Evolutionary conservation across 2,888 invertebrate species (phyloP), one percentile per base, ranked within the genome.

Genomic region (Oxystoma pomonae): DNA sequence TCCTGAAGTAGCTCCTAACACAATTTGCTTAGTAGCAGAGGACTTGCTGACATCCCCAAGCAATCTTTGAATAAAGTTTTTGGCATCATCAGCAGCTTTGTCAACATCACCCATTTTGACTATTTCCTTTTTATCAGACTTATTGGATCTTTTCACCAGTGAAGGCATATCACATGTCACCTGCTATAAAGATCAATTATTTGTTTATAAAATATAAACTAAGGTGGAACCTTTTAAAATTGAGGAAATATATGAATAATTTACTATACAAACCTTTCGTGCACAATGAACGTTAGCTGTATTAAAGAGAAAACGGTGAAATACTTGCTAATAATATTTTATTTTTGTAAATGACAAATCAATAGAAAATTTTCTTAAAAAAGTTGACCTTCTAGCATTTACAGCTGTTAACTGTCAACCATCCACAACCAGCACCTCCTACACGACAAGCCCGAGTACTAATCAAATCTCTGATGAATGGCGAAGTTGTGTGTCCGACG

Each of bases 1-100:
- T 85, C 96, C 96, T 73, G 94, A 89, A 67, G 90, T 85, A 66
- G 91, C 90, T 70, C 96, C 96, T 79, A 96, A 86, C 72, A 90
- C 80, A 70, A 96, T 85, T 83, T 96, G 96, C 79, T 94, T 92
- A 18, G 91, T 89, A 50, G 92, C 92, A 5, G 95, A 93, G 64
- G 89, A 87, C 79, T 91, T 91, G 67, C 91, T 90, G 66, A 96
- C 88, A 77, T 96, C 94, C 55, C 88, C 87, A 65, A 94, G 82
- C 59, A 92, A 83, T 79, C 87, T 89, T 70, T 91, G 89, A 60
- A 93, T 82, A 69, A 89, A 84, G 67, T 86, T 85, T 76, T 89
- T 90, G 1, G 90, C 87, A 68, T 84, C 83, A 76, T 89, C 90
- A 1, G 90, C 87, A 68, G 84, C 83, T 68, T 81, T 81, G 1